A percentile compares a stretch with the other conserved stretches of the same genome.
phyloP scores from a whole-genome alignment of 1,140 invertebrate genomes.

The Meteorus sp. region DNA sequence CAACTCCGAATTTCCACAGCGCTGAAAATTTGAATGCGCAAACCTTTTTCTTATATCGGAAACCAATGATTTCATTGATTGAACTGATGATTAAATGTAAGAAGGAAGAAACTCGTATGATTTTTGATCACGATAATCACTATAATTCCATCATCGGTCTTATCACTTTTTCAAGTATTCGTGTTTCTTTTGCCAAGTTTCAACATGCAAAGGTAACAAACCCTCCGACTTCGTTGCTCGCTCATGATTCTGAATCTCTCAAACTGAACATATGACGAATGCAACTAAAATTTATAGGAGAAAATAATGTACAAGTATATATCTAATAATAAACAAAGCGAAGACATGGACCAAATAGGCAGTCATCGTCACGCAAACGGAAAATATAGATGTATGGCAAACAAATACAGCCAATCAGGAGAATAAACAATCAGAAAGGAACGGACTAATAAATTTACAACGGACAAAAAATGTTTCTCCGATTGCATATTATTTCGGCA shows the following conservation, averaged over 20 bases:
- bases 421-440: constrained; percentile 7
- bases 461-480: constrained; percentile 17
- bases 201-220: constrained; percentile 18
- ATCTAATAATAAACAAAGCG: constrained; percentile 10
- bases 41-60: no score
- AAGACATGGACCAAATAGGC: constrained; percentile 30
- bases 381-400: constrained; percentile 15
- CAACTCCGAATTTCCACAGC: background rate
- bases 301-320: constrained; percentile 7
- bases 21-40: no score
- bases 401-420: constrained; percentile 13
- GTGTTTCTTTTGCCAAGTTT: constrained; percentile 10
- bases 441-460: constrained; percentile 14
- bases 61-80: no score
- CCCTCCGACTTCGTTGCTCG: constrained; percentile 40
- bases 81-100: no score
- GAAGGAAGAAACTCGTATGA: no score
- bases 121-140: no score
- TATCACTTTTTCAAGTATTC: constrained; percentile 22
- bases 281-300: background rate
- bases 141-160: constrained; percentile 19
- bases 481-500: constrained; percentile 7
- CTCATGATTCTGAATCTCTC: constrained; percentile 28
- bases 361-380: constrained; percentile 26
- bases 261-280: constrained; percentile 4